Evolutionary conservation across 2,113 vertebrate species (phyloP).

Genomic region (Odocoileus hemionus): DNA sequence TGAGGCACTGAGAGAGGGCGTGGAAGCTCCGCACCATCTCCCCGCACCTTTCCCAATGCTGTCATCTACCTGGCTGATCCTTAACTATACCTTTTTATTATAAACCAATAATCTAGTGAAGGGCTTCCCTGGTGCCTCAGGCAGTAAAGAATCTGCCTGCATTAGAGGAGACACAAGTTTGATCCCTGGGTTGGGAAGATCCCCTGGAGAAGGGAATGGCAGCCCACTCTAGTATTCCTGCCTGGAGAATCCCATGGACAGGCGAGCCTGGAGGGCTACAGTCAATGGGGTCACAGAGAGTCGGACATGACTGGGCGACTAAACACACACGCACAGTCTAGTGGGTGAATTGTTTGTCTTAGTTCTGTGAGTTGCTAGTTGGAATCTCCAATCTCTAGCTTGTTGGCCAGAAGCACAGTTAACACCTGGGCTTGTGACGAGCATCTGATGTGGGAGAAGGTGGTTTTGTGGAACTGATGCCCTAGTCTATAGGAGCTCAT

Average conservation of each 20-base stretch:
- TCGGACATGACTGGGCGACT: not conserved
- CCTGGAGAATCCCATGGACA: not conserved
- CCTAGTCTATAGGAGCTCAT: not conserved
- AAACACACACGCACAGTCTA: not conserved
- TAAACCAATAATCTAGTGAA: not conserved
- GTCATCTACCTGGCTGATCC: not conserved
- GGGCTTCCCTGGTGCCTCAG: not conserved
- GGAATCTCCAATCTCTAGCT: not conserved
- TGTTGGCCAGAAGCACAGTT: not conserved
- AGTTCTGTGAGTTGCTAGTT: not conserved
- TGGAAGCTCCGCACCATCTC: fast-evolving
- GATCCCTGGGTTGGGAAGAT: not conserved
- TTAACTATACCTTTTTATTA: not conserved
- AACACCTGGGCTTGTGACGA: not conserved
- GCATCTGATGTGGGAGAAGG: not conserved
- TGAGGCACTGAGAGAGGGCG: not conserved
- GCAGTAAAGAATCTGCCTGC: not conserved
- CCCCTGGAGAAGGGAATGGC: not conserved
- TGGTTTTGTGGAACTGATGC: not conserved
- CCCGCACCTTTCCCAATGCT: not conserved
- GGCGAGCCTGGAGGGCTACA: not conserved
- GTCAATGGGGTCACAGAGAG: not conserved
- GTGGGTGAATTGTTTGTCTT: not conserved
- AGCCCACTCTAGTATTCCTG: not conserved
- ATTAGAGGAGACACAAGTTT: not conserved